Percentiles rank a stretch among this genome's conserved stretches.
Evolutionary conservation across 2,113 vertebrate species (phyloP).

Genomic region (Charadrius vociferus): DNA sequence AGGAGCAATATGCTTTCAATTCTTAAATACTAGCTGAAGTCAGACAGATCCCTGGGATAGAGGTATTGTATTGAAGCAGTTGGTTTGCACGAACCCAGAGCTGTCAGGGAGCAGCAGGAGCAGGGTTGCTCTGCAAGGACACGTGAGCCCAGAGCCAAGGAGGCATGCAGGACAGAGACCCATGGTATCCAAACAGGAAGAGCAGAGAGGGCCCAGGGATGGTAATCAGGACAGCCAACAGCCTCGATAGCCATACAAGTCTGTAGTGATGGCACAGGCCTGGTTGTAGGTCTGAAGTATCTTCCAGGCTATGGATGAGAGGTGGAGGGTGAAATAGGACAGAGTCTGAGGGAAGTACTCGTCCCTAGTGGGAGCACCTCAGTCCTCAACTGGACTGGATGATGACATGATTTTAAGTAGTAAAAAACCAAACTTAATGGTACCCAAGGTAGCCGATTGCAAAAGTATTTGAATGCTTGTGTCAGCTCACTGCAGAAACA

Average conservation of each 20-base stretch:
- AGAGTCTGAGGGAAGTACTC: background rate
- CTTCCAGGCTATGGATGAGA: background rate
- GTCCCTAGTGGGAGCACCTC: background rate
- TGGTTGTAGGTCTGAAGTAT: background rate
- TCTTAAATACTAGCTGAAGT: background rate
- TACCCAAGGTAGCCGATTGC: background rate
- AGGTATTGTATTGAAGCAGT: background rate
- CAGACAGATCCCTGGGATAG: background rate
- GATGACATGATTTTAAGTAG: background rate
- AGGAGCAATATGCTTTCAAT: background rate
- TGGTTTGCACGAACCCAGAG: background rate
- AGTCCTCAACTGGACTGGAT: background rate
- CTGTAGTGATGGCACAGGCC: background rate
- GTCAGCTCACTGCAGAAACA: background rate
- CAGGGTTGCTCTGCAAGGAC: background rate
- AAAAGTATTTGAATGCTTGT: background rate
- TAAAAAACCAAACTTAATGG: background rate
- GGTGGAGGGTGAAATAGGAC: background rate
- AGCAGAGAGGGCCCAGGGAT: background rate
- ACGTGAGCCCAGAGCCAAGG: background rate
- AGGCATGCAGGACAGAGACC: background rate
- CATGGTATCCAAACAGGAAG: background rate
- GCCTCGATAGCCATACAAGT: background rate
- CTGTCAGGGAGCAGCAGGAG: background rate
- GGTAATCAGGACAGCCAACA: background rate